Evolutionary conservation across 53 echinoderm and acorn worm genomes (phyloP).

Genomic region (Patiria pectinifera): DNA sequence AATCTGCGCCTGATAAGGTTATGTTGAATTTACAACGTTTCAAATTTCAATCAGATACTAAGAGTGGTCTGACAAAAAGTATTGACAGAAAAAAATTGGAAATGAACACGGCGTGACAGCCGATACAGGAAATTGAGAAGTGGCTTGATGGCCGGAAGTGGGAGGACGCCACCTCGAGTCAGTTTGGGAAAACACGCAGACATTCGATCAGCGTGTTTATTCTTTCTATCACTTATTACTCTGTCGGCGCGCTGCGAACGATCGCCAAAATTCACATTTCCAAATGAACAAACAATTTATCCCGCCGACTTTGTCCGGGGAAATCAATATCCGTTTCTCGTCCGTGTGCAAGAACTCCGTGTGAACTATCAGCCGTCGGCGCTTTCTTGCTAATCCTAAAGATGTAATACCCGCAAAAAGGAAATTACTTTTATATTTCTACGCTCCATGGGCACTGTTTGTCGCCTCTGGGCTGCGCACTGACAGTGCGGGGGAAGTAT

Average conservation of each 20-base stretch:
- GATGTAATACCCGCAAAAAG: conserved; percentile 34
- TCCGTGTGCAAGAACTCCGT: conserved; percentile 6
- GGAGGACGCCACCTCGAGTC: conserved; percentile 4
- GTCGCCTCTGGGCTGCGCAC: conserved; percentile 5
- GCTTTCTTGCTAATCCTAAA: not conserved
- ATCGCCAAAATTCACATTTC: not conserved
- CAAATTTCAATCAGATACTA: not conserved
- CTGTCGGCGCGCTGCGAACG: not conserved
- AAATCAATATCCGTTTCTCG: conserved; percentile 44
- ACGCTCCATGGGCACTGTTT: not conserved
- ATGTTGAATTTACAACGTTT: not conserved
- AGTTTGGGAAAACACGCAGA: not conserved
- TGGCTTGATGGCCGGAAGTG: not conserved
- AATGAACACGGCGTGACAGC: not conserved
- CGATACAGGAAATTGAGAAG: not conserved
- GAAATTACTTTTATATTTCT: conserved; percentile 27
- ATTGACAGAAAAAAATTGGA: not conserved
- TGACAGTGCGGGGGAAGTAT: conserved; percentile 19
- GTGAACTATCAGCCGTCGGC: conserved; percentile 19
- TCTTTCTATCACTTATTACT: not conserved
- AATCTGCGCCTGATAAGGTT: no score
- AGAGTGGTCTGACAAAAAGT: not conserved
- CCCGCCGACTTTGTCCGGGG: conserved; percentile 31
- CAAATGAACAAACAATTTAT: conserved; percentile 31
- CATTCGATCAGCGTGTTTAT: conserved; percentile 4